Evolutionary conservation across 2,797 vertebrate genomes (phyloP).

Genomic region (Sardinella longiceps): DNA sequence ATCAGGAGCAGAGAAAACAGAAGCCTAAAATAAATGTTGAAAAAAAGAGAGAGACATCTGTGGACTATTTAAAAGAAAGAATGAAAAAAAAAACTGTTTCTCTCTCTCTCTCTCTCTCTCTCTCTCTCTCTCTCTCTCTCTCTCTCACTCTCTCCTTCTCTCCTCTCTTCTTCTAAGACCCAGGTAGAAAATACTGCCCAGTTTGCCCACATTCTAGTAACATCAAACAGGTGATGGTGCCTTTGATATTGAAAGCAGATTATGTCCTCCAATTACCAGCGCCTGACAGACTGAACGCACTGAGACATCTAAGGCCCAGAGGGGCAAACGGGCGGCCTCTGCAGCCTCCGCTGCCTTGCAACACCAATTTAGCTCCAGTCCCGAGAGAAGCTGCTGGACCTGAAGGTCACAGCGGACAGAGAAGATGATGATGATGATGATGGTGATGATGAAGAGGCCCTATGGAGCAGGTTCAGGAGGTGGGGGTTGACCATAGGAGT

Average conservation of each 20-base stretch:
- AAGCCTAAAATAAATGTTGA: conserved; percentile 36
- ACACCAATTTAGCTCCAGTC: background rate
- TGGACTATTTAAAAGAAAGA: conserved; percentile 18
- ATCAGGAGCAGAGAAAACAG: conserved; percentile 25
- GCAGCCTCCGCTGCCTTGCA: background rate
- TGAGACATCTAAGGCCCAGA: conserved; percentile 40
- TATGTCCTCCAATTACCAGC: conserved; percentile 43
- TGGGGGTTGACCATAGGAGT: background rate
- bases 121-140: background rate
- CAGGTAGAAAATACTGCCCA: conserved; percentile 26
- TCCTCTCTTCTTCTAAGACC: conserved; percentile 23
- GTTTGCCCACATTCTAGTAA: conserved; percentile 39
- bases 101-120: background rate
- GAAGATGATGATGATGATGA: too few relatives aligned
- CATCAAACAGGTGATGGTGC: conserved; percentile 46
- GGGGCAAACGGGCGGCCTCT: background rate
- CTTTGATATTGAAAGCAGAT: conserved; percentile 52
- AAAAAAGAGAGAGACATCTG: conserved; percentile 34
- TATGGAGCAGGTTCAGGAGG: background rate
- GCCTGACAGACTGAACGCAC: conserved; percentile 44
- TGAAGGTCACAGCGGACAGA: background rate
- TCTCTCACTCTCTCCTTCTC: background rate
- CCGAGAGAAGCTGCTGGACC: background rate
- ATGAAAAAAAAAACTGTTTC: conserved; percentile 14
- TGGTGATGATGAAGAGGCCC: too few relatives aligned